Evolutionary conservation across 2,797 vertebrate species (phyloP), one percentile per base, ranked within the genome.

Genomic region (Falco cherrug): DNA sequence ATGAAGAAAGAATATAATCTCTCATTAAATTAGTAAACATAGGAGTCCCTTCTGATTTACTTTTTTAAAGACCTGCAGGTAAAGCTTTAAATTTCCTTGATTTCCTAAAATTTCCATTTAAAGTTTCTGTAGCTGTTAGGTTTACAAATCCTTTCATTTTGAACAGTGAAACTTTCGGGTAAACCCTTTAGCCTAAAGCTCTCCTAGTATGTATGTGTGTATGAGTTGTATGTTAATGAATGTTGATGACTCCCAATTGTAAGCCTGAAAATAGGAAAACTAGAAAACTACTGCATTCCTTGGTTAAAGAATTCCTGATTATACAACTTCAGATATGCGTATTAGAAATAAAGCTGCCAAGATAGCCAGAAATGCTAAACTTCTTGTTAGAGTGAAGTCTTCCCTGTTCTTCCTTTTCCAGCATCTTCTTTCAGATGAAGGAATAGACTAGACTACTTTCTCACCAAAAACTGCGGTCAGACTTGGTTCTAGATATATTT

Each of bases 301-400:
- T 69, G 59, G 39, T 74, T 74, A 82, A 92, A 86, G 5, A 71
- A 51, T 67, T 59, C 17, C 37, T 6, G 6, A 3, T 76, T 59
- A 47, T 50, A 43, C 24, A 90, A n/a, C 31, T 87, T 59, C 9
- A 86, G 37, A 65, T 70, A 26, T 4, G 6, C 0, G 0, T 29
- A 16, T 59, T 78, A 16, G n/a, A 68, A 69, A 48, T 41, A 39
- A 54, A 65, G 20, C 18, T 67, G 22, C 56, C 57, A 76, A 86
- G 68, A 25, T 3, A 67, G 35, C 13, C 31, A 59, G 20, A 89
- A 90, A 56, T 57, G 25, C 29, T 88, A 28, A 74, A 16, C 43
- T 64, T 85, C 41, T 47, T 71, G 9, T 22, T 64, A 39, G 26
- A 83, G 22, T 33, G 11, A 67, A 81, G 37, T 50, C 37, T 91